These are phyloP conservation scores for Orycteropus afer DNA, from an alignment of 2,113 vertebrate species.

Conservation along the genomic window DNA sequence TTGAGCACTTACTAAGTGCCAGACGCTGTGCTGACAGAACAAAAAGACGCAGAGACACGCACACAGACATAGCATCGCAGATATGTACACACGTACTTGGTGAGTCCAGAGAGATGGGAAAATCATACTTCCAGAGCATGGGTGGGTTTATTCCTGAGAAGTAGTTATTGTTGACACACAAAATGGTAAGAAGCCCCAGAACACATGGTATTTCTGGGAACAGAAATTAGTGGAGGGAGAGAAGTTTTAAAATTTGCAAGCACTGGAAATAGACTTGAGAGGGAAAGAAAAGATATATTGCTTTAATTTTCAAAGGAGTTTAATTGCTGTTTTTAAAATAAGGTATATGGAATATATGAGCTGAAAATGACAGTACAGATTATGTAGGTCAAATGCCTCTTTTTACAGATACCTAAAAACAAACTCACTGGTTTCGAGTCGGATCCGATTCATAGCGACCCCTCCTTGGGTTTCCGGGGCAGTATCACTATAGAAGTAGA, in stretches of 20 bases:
- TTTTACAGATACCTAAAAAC: no score
- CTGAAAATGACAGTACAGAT: not conserved
- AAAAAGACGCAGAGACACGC: not conserved
- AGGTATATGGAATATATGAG: not conserved
- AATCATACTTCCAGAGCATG: not conserved
- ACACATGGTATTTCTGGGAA: not conserved
- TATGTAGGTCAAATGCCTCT: not conserved
- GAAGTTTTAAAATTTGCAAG: not conserved
- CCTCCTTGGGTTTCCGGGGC: no score
- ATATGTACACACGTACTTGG: accelerated
- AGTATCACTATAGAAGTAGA: no score
- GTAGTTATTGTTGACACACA: not conserved
- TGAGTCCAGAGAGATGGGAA: not conserved
- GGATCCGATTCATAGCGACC: no score
- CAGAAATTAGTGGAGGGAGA: not conserved
- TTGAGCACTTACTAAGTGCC: not conserved
- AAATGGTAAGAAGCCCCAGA: not conserved
- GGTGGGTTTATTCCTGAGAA: not conserved
- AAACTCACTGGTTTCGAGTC: no score
- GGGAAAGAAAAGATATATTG: not conserved
- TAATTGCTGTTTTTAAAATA: not conserved
- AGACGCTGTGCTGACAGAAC: not conserved
- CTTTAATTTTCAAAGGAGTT: conserved; percentile 25
- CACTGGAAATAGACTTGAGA: not conserved
- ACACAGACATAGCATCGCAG: not conserved